Base-by-base conservation (phyloP, 2,797 vertebrate species). In the Gadopsis bispinosus region DNA sequence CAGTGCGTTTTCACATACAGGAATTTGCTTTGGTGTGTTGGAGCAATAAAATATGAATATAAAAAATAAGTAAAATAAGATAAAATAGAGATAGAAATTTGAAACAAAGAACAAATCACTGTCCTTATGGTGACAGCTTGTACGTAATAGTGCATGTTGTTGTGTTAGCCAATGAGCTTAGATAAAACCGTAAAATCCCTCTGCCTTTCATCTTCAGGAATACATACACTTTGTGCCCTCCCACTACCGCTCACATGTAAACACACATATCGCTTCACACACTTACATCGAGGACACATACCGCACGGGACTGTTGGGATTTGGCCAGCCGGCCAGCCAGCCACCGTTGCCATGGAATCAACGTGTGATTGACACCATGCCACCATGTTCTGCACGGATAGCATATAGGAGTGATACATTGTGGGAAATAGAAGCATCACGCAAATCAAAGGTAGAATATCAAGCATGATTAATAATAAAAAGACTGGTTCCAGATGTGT, bases 321-420 rank as follows among this genome's bases (percentile, higher is more conserved):
- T 48, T 58, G 83, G 82, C 86, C 83, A 86, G 58, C 56, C 83
- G 83, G 82, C 86, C 83, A 86, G 58, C 56, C 83, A 77, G 58
- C 43, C 62, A 12, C 53, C 1, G 85, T 84, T 93, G 80, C 86
- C 85, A 93, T 91, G 89, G 86, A 83, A 91, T 91, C 88, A 71
- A 74, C 39, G 58, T 77, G 39, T 86, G 87, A 91, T 73, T 87
- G 85, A 77, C 91, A 87, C 71, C 61, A 83, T 72, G 84, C 83
- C 77, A 69, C 71, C 50, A 29, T 78, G 69, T 85, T 78, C 75
- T 81, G 77, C 69, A 78, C 69, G 37, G 51, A 53, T 62, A 64
- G 58, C 13, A 73, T 75, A 69, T 31, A 59, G 64, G 20, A 53
- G 71, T 1, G 26, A 67, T 77, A 83, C 64, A 82, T 73, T 73